phyloP scores from a whole-genome alignment of 1,140 invertebrate species.

The Brachionus koreanus region DNA sequence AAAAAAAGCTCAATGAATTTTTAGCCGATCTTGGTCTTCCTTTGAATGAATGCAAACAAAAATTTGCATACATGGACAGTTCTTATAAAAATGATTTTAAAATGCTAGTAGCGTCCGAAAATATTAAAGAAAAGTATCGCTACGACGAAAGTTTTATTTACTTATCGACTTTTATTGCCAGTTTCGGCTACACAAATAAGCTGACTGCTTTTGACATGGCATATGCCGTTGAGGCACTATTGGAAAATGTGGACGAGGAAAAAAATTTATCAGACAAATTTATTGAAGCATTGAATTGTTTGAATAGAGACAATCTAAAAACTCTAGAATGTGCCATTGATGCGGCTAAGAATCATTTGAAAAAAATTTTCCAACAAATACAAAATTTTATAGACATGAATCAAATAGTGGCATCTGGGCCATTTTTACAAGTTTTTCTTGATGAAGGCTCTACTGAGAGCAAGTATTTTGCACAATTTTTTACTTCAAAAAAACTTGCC shows the following conservation, averaged over 20 bases:
- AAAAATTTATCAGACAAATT: constrained; percentile 67
- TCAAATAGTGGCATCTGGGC: constrained; percentile 75
- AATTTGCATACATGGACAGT: constrained; percentile 81
- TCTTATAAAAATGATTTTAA: constrained; percentile 72
- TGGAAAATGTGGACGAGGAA: constrained; percentile 68
- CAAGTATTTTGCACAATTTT: constrained; percentile 69
- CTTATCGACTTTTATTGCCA: constrained; percentile 69
- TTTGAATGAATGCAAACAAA: constrained; percentile 76
- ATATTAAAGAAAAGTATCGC: constrained; percentile 69
- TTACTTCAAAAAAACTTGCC: constrained; percentile 71
- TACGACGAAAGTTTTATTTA: constrained; percentile 63
- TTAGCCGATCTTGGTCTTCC: constrained; percentile 89
- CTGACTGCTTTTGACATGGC: constrained; percentile 78
- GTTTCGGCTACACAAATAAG: constrained; percentile 74
- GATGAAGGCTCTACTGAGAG: constrained; percentile 68
- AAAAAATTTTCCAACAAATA: constrained; percentile 73
- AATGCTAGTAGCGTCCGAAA: constrained; percentile 68
- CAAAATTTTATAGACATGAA: constrained; percentile 75
- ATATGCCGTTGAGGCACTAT: constrained; percentile 71
- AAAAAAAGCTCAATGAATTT: constrained; percentile 76
- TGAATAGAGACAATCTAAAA: constrained; percentile 61
- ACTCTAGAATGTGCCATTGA: constrained; percentile 68
- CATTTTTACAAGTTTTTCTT: constrained; percentile 80
- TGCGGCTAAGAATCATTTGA: constrained; percentile 69
- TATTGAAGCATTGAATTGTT: constrained; percentile 69